Conservation (phyloP, 2,888 invertebrate genomes). For the Pristionchus maxplancki region DNA sequence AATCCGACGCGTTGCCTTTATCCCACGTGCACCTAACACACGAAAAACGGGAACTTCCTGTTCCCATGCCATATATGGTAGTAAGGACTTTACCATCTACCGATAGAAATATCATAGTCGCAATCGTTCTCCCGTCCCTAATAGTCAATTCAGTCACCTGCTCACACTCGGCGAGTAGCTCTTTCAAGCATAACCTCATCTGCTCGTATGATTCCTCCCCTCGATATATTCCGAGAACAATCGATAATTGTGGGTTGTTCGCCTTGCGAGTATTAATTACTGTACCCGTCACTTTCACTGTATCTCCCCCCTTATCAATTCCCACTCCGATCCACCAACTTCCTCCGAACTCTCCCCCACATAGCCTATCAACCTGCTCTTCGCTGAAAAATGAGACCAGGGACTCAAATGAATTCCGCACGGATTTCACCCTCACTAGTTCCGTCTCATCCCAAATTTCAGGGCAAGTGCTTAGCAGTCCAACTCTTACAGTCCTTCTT, state of each 20-base stretch:
- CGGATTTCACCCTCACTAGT: neutral
- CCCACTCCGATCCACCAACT: neutral
- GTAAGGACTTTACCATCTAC: neutral
- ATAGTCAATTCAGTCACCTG: neutral
- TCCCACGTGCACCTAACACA: neutral
- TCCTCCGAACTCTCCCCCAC: neutral
- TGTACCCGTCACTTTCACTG: neutral
- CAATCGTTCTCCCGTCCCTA: neutral
- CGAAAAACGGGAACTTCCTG: neutral
- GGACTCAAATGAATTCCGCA: neutral
- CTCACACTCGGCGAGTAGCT: neutral
- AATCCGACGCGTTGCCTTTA: neutral
- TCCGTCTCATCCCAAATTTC: neutral
- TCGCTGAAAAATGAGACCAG: neutral
- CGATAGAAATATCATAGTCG: neutral
- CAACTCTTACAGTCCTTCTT: neutral
- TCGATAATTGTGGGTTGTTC: neutral
- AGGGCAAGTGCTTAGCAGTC: neutral
- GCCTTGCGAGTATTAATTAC: neutral
- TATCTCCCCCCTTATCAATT: neutral
- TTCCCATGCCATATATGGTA: neutral
- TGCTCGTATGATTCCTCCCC: neutral
- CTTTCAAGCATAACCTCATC: neutral
- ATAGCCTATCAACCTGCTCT: neutral
- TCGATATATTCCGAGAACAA: neutral